Evolutionary conservation across 2,888 invertebrate genomes (phyloP), one percentile per base, ranked within the genome.

Genomic region (Leistus spinibarbis): DNA sequence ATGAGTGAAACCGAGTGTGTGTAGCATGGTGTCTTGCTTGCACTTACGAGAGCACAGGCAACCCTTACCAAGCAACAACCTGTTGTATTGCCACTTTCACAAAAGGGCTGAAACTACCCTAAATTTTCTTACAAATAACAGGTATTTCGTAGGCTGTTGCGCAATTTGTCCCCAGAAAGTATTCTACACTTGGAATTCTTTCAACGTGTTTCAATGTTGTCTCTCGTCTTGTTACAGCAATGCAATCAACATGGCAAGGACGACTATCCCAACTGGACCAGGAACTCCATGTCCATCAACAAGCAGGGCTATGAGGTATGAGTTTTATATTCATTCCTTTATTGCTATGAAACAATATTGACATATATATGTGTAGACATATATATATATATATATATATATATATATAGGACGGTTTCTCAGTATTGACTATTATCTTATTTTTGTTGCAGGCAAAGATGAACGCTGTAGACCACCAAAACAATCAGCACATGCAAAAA

Each of bases 231-330:
- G 24, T 40, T 85, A 27, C 85, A 87, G 86, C 87, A 88, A 84
- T 88, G 88, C 79, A 86, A 86, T 65, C 87, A 87, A 77, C 88
- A 88, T 78, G 86, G 82, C 17, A 88, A 88, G 80, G 88, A 88
- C 81, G 86, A 87, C 79, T 88, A 88, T 78, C 87, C 87, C 69
- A 86, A 87, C 77, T 88, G 88, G 88, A 84, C 87, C 13, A 82
- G 88, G 74, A 87, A 87, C 79, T 82, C 87, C 9, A 87, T 88
- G 86, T 85, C 84, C 13, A 87, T 87, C 82, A 85, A 85, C 79
- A 88, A 88, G 78, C 87, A 88, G 79, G 87, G 87, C 73, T 88
- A 88, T 82, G 88, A 88, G 63, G 74, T 74, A 40, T 4, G 40
- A 10, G 7, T 40, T 40, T 7, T 40, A n/a, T n/a, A n/a, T n/a